Evolutionary conservation across 2,797 vertebrate genomes (phyloP).

Genomic region (Poecilia gillii): DNA sequence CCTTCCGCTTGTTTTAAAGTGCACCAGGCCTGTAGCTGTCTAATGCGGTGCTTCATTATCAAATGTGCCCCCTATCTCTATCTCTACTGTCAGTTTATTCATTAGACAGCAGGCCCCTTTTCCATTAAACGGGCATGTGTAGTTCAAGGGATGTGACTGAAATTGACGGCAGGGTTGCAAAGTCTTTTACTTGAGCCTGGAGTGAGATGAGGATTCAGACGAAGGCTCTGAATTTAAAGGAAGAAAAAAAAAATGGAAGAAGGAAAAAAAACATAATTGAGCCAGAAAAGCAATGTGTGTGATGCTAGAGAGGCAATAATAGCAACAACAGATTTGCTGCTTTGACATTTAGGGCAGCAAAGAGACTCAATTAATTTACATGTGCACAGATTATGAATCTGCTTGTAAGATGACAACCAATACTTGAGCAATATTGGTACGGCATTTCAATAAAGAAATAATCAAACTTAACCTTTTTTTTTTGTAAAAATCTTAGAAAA

Average conservation of each 20-base stretch:
- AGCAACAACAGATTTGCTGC: neutral
- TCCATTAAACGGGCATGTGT: constrained; percentile 42
- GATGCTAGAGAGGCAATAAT: neutral
- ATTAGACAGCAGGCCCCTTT: constrained; percentile 54
- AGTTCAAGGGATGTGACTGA: constrained; percentile 23
- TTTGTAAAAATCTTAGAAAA: neutral
- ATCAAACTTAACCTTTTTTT: neutral
- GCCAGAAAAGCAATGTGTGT: neutral
- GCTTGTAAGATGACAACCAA: neutral
- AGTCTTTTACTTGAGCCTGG: neutral
- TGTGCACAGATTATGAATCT: neutral
- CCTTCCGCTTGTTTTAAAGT: constrained; percentile 58
- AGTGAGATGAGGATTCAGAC: neutral
- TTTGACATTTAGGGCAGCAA: neutral
- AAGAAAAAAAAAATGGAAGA: neutral
- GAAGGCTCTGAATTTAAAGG: neutral
- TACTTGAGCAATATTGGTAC: neutral
- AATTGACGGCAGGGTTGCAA: constrained; percentile 22
- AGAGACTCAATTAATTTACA: neutral
- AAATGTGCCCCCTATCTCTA: constrained; percentile 43
- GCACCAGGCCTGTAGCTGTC: constrained; percentile 61
- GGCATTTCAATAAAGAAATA: neutral
- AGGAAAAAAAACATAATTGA: neutral
- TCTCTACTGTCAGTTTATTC: constrained; percentile 60
- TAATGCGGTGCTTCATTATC: constrained; percentile 71